These are phyloP conservation scores for Chlamydotis undulata DNA, from an alignment of 2,113 vertebrate genomes.

Conservation along the genomic window DNA sequence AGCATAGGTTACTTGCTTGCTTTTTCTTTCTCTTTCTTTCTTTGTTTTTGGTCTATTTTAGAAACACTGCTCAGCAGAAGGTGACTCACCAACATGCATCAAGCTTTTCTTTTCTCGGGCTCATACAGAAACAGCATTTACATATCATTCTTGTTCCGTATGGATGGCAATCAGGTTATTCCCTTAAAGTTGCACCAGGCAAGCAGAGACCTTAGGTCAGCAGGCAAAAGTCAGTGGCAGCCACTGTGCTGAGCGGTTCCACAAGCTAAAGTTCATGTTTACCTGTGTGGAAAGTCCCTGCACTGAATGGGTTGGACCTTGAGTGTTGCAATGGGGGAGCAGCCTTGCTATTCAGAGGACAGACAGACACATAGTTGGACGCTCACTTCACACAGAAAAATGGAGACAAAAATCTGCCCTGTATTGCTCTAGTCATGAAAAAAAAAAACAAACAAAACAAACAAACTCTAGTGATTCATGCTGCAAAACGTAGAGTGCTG, in stretches of 20 bases:
- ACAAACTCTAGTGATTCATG: neutral
- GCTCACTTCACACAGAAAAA: neutral
- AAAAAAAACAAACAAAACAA: neutral
- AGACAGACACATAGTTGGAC: neutral
- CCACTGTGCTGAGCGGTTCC: neutral
- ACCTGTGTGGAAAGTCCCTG: neutral
- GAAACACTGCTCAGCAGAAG: neutral
- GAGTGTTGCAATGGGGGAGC: neutral
- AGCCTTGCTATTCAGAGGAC: neutral
- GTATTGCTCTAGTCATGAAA: neutral
- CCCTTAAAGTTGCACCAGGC: neutral
- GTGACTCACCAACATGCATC: neutral
- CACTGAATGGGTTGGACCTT: neutral
- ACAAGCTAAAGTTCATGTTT: constrained; percentile 51
- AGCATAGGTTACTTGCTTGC: neutral
- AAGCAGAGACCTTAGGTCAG: neutral
- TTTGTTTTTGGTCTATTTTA: constrained; percentile 1
- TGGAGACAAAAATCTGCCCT: neutral
- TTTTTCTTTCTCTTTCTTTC: neutral
- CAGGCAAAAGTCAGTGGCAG: neutral
- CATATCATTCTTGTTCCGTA: neutral
- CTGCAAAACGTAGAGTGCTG: neutral
- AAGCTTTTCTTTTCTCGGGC: neutral
- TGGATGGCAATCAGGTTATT: neutral
- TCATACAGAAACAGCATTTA: neutral